phyloP scores from a whole-genome alignment of 1,140 invertebrate species.

The Diorhabda elongata region DNA sequence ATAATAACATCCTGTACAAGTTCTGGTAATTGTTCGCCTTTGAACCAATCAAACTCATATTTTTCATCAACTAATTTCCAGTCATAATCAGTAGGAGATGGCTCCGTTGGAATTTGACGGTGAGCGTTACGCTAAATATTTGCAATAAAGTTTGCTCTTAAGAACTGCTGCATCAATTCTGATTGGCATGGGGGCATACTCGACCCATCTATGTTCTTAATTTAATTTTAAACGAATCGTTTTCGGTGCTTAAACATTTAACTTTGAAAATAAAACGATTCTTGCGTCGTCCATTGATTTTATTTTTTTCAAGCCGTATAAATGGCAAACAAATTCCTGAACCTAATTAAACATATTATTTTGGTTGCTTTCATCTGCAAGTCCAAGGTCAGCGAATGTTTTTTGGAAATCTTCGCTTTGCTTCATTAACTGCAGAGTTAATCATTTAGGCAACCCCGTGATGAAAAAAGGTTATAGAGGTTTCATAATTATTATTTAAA shows the following conservation, averaged over 20 bases:
- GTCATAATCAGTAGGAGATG: slow-evolving; percentile 8
- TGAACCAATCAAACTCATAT: slow-evolving; percentile 19
- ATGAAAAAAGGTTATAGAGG: no score
- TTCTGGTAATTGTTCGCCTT: slow-evolving; percentile 6
- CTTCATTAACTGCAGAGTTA: slow-evolving; percentile 16
- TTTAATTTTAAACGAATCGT: slow-evolving; percentile 11
- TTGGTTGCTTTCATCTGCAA: slow-evolving; percentile 16
- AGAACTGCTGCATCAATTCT: slow-evolving; percentile 15
- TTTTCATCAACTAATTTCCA: slow-evolving; percentile 12
- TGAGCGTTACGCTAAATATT: slow-evolving; percentile 10
- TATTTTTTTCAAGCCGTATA: slow-evolving; percentile 15
- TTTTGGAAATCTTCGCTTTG: slow-evolving; percentile 21
- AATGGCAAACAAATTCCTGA: slow-evolving; percentile 19
- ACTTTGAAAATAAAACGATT: slow-evolving; percentile 13
- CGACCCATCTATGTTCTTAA: slow-evolving; percentile 7
- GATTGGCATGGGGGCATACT: slow-evolving; percentile 7
- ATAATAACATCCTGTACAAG: slow-evolving; percentile 1
- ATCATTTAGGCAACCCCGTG: no score
- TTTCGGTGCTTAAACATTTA: slow-evolving; percentile 4
- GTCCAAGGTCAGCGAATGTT: slow-evolving; percentile 24
- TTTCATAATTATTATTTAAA: no score
- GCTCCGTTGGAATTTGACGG: slow-evolving; percentile 3
- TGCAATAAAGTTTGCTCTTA: neutral
- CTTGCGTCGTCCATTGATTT: slow-evolving; percentile 16
- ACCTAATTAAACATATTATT: slow-evolving; percentile 16